Evolutionary conservation across 2,113 vertebrate species (phyloP).

Genomic region (Verasper variegatus): DNA sequence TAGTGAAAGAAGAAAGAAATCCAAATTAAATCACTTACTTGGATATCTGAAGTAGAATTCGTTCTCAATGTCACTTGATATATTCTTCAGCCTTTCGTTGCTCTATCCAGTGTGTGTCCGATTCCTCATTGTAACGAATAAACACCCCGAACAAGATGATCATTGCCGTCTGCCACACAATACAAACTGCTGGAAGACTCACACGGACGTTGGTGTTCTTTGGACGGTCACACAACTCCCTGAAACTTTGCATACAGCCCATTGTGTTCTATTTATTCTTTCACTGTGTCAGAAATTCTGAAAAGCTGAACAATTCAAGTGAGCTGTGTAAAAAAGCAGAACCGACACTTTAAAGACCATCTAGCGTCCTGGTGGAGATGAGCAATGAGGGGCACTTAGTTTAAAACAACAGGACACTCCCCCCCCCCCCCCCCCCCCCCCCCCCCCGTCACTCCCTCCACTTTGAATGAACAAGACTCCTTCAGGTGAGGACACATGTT

Average conservation of each 20-base stretch:
- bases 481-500: neutral
- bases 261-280: conserved; percentile 42
- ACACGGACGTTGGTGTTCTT: conserved; percentile 88
- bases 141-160: conserved; percentile 93
- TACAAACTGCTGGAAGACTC: conserved; percentile 87
- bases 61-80: conserved; percentile 88
- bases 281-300: neutral
- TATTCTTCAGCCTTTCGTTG: conserved; percentile 67
- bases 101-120: conserved; percentile 83
- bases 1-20: neutral
- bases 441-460: conserved; percentile 43
- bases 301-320: neutral
- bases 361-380: conserved; percentile 15
- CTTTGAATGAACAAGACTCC: neutral
- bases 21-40: conserved; percentile 86
- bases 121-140: conserved; percentile 85
- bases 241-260: conserved; percentile 76
- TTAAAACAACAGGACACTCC: conserved; percentile 51
- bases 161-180: conserved; percentile 90
- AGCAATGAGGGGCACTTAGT: conserved; percentile 1
- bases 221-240: conserved; percentile 69
- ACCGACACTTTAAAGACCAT: conserved; percentile 24
- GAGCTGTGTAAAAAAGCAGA: conserved; percentile 4
- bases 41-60: conserved; percentile 98
- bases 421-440: conserved; percentile 49